These are phyloP conservation scores for Mythimna pallens DNA, from an alignment of 2,888 invertebrate genomes.

Conservation along the genomic window DNA sequence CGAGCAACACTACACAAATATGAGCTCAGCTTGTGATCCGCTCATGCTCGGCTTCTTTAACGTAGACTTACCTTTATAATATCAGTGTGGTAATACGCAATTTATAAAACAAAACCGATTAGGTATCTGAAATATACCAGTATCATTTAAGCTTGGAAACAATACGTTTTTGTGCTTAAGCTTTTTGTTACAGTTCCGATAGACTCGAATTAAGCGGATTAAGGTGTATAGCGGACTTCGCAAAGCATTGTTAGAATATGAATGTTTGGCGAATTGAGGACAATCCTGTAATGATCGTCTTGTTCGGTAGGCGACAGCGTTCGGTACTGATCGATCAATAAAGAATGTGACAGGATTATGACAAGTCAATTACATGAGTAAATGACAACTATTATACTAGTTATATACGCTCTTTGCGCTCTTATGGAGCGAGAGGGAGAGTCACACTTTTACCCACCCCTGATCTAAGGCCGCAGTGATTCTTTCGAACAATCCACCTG, in stretches of 20 bases:
- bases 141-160: conserved; percentile 16
- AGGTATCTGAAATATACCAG: background rate
- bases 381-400: background rate
- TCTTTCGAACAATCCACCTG: too few relatives aligned
- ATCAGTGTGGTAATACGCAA: background rate
- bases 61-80: too few relatives aligned
- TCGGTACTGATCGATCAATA: background rate
- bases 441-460: too few relatives aligned
- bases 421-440: too few relatives aligned
- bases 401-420: too few relatives aligned
- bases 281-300: conserved; percentile 8
- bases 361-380: background rate
- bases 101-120: background rate
- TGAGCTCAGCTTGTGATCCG: too few relatives aligned
- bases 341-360: background rate
- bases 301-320: background rate
- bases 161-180: conserved; percentile 18
- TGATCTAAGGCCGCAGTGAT: too few relatives aligned
- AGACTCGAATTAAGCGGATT: conserved; percentile 48
- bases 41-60: too few relatives aligned
- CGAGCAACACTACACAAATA: too few relatives aligned
- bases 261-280: conserved; percentile 19
- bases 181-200: conserved; percentile 40
- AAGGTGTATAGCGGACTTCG: conserved; percentile 24
- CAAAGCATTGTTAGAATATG: conserved; percentile 26